These are phyloP conservation scores for Apoda limacodes DNA, from an alignment of 2,888 invertebrate genomes.

Conservation along the genomic window DNA sequence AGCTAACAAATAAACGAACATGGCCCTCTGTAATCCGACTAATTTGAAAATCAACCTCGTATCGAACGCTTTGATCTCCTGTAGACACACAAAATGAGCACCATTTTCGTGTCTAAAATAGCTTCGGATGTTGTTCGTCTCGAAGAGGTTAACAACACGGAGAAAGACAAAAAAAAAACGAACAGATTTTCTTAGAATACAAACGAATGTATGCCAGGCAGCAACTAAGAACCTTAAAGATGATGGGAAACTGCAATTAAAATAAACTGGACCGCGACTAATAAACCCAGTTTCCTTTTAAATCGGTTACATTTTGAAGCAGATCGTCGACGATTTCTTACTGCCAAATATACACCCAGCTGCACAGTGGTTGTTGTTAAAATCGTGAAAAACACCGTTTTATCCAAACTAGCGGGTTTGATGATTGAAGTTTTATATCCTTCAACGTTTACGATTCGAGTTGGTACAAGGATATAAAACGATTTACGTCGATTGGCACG, in stretches of 20 bases:
- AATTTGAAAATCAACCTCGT: constrained; percentile 41
- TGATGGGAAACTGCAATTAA: constrained; percentile 42
- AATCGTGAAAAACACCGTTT: no score
- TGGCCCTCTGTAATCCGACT: constrained; percentile 43
- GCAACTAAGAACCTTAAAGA: constrained; percentile 35
- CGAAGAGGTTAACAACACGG: constrained; percentile 48
- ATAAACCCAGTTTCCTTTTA: constrained; percentile 27
- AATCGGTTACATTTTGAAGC: no score
- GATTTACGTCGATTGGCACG: no score
- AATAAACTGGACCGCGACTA: constrained; percentile 32
- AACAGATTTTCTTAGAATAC: constrained; percentile 39
- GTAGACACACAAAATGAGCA: constrained; percentile 41
- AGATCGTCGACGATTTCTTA: no score
- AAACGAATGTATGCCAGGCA: constrained; percentile 20
- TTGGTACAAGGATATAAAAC: no score
- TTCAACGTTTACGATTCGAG: no score
- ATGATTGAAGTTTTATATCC: no score
- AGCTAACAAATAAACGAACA: constrained; percentile 18
- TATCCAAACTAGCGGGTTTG: no score
- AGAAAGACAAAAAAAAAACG: constrained; percentile 24
- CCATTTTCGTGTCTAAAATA: constrained; percentile 49
- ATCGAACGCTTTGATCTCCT: constrained; percentile 48
- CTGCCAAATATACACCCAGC: no score
- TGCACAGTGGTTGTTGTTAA: no score
- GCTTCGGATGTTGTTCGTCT: constrained; percentile 28